Evolutionary conservation across 2,888 invertebrate genomes (phyloP), one percentile per base, ranked within the genome.

Genomic region (Drosophila meridiana): DNA sequence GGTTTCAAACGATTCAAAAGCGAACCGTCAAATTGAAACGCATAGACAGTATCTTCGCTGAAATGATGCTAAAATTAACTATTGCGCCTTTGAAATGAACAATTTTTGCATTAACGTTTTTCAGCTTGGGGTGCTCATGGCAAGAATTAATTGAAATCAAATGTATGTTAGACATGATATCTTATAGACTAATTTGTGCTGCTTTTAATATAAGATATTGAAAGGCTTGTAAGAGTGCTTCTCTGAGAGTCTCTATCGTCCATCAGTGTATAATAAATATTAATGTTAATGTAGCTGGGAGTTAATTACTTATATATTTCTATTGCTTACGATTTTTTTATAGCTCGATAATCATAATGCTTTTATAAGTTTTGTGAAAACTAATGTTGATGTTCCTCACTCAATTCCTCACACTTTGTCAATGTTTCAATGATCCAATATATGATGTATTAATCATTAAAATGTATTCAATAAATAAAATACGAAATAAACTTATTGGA

Each of bases 111-210:
- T 59, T 53, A 72, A 77, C 78, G 62, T 77, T 72, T 69, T 62
- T 69, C 71, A 78, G 52, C 62, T 68, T 56, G 65, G 56, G 45
- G 42, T 30, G 56, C 30, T 61, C 63, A 69, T 61, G 45, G 73
- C 78, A 77, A 70, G 88, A 83, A 79, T 83, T 91, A 91, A 90
- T 90, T 91, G 91, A 87, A 89, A 87, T 89, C 84, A 86, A 87
- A 89, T 89, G 87, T 76, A 73, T 79, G 79, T 83, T 84, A 89
- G 89, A 81, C 89, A 87, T 89, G 87, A 87, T 65, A 87, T 80
- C 78, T 68, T 63, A 67, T 50, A 78, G 50, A 61, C 62, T 66
- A 66, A 67, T 58, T 73, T 40, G 4, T 9, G 55, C 55, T 14
- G 40, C 40, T 28, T n/a, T 55, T 55, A 40, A 36, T 50, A 32